These are phyloP conservation scores for Rousettus leschenaultii DNA, from an alignment of 2,113 vertebrate genomes.

Conservation along the genomic window DNA sequence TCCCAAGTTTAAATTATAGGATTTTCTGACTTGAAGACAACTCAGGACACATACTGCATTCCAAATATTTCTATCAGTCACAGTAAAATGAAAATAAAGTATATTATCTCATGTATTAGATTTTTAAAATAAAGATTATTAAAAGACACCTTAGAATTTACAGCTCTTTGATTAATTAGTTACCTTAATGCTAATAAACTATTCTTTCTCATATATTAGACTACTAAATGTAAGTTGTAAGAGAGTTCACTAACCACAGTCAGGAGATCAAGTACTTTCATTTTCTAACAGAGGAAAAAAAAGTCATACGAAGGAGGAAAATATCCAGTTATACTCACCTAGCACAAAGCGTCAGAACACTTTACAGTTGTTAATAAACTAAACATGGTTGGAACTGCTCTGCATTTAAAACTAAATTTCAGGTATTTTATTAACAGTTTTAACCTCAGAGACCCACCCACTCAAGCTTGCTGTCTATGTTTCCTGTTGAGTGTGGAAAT, in stretches of 20 bases:
- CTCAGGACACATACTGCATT: background rate
- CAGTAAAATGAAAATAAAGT: conserved; percentile 12
- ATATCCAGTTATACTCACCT: conserved; percentile 77
- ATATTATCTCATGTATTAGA: background rate
- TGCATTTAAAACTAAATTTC: conserved; percentile 73
- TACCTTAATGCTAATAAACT: background rate
- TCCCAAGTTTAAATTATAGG: background rate
- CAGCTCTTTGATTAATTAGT: background rate
- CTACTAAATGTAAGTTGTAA: background rate
- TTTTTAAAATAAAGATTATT: conserved; percentile 16
- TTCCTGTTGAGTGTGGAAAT: conserved; percentile 87
- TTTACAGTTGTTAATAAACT: conserved; percentile 49
- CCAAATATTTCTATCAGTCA: background rate
- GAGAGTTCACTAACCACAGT: background rate
- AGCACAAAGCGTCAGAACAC: conserved; percentile 49
- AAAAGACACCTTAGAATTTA: background rate
- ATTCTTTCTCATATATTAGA: background rate
- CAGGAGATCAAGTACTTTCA: conserved; percentile 17
- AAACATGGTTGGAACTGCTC: conserved; percentile 61
- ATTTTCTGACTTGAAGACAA: conserved; percentile 30
- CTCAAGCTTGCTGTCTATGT: conserved; percentile 78
- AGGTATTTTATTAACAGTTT: conserved; percentile 82
- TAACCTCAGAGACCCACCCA: conserved; percentile 85
- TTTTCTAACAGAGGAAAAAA: conserved; percentile 41
- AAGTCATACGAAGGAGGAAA: background rate